Evolutionary conservation across 2,113 vertebrate species (phyloP).

Genomic region (Erythrolamprus reginae): DNA sequence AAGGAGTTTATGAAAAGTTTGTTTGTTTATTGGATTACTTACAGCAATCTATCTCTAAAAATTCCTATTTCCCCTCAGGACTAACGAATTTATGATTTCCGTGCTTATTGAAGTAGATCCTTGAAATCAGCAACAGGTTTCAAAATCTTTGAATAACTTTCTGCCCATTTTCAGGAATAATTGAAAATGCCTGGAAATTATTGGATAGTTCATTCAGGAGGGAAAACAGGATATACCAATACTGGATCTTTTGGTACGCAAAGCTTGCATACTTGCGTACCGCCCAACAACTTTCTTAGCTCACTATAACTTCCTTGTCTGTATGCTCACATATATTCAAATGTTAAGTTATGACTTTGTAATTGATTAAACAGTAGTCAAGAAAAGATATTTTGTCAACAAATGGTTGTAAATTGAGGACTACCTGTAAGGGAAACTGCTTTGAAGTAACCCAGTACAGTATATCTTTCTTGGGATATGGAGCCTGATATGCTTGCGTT

Average conservation of each 20-base stretch:
- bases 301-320: neutral
- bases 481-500: neutral
- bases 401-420: neutral
- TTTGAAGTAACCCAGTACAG: neutral
- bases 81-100: neutral
- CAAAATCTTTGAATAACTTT: neutral
- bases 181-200: neutral
- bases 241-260: neutral
- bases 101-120: neutral
- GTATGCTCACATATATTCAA: neutral
- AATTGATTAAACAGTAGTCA: neutral
- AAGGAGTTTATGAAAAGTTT: too few relatives aligned
- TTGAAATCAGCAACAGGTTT: neutral
- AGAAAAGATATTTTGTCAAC: neutral
- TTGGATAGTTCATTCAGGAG: neutral
- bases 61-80: neutral
- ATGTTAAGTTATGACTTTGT: neutral
- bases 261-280: neutral
- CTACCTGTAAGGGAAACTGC: neutral
- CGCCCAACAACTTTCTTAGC: neutral
- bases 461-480: neutral
- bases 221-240: neutral
- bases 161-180: neutral
- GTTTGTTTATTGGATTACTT: too few relatives aligned
- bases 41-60: neutral